A percentile compares a stretch with the other conserved stretches of the same genome.
Conservation (phyloP, 1,140 invertebrate species). For the Drosophila nigromelanica region DNA sequence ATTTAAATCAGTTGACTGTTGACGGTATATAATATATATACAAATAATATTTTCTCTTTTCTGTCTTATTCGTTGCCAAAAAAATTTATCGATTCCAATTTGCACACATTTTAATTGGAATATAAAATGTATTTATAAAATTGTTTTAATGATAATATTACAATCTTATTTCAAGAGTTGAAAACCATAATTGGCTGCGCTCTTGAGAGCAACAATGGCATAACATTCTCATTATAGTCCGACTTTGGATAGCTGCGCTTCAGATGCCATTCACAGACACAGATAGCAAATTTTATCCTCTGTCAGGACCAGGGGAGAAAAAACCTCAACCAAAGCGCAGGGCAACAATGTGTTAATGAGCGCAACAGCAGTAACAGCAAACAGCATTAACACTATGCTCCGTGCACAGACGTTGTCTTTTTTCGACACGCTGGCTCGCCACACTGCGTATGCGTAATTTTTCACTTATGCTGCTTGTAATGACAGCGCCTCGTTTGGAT, state of each 20-base stretch:
- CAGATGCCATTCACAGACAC: slow-evolving; percentile 9
- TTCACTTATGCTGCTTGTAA: slow-evolving; percentile 61
- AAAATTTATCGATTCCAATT: too few relatives aligned
- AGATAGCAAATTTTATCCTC: slow-evolving; percentile 18
- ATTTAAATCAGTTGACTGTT: too few relatives aligned
- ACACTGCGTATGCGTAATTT: slow-evolving; percentile 76
- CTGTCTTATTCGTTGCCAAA: too few relatives aligned
- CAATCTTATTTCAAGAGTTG: neutral
- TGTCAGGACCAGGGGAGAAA: slow-evolving; percentile 6
- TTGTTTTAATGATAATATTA: too few relatives aligned
- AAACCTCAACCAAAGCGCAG: slow-evolving; percentile 23
- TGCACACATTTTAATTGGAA: too few relatives aligned
- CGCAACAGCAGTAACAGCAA: slow-evolving; percentile 15
- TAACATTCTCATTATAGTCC: neutral
- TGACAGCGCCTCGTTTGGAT: slow-evolving; percentile 40
- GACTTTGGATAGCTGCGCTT: slow-evolving; percentile 6
- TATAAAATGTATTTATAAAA: too few relatives aligned
- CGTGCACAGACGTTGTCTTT: slow-evolving; percentile 14
- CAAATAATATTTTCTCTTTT: too few relatives aligned
- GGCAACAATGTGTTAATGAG: slow-evolving; percentile 69
- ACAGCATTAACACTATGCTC: slow-evolving; percentile 12
- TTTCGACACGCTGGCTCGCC: slow-evolving; percentile 34
- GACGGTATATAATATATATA: too few relatives aligned
- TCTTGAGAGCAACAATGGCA: neutral
- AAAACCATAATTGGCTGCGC: neutral